Base-by-base conservation (phyloP, 2,113 vertebrate genomes). In the Aspiorhynchus laticeps region DNA sequence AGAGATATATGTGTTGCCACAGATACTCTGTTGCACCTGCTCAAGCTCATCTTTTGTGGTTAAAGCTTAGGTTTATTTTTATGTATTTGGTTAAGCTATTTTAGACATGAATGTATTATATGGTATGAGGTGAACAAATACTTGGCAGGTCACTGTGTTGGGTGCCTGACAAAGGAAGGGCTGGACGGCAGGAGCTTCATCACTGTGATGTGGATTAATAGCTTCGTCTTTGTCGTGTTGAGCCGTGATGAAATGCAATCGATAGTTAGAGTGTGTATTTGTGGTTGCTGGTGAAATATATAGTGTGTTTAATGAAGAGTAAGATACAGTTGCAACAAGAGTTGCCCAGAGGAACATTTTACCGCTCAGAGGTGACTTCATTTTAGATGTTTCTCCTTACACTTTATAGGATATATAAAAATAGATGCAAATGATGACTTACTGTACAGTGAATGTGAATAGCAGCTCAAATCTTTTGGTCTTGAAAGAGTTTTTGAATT, bases 21-120 rank as follows among this genome's bases (percentile, higher is more conserved):
- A 63, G 77, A 88, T 63, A 81, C 78, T 53, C 12, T 43, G 36
- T 41, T 77, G 51, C 85, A 86, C 85, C 85, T 86, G 85, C 36
- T 82, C 48, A 51, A 43, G 80, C 43, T 73, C 36, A 56, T 43
- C 71, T 38, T 59, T 75, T 41, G 65, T 71, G 65, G 53, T 80
- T 80, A 43, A 81, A 80, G 46, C 48, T 80, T 59, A 71, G 17
- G 53, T 71, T 74, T 87, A 87, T 87, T 87, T 82, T 33, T 63
- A 61, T 59, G 4, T 81, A 38, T 61, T 82, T 75, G 38, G 36
- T 73, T 75, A 11, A 82, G 46, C n/a, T 71, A 80, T 69, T 51
- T 53, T 51, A 21, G 24, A 41, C 24, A 28, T 31, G 14, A 21
- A 67, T 56, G 46, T 69, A 71, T 65, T 38, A 69, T 65, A 67